A percentile compares a stretch with the other conserved stretches of the same genome.
Evolutionary conservation across 2,113 vertebrate genomes (phyloP).

Genomic region (Pterophyllum scalare): DNA sequence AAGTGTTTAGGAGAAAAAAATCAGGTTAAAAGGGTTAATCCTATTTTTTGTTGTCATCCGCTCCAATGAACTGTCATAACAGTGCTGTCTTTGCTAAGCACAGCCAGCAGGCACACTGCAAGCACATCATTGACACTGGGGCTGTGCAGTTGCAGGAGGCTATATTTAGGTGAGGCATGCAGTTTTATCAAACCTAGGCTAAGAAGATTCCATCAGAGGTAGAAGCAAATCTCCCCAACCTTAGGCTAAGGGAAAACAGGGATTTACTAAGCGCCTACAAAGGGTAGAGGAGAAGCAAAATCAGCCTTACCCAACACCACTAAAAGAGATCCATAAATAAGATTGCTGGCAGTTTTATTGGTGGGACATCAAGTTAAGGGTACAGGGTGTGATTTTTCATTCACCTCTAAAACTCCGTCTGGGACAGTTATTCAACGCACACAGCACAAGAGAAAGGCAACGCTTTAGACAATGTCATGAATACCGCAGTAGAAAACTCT

Average conservation of each 20-base stretch:
- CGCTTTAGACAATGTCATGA: constrained; percentile 23
- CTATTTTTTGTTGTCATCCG: constrained; percentile 73
- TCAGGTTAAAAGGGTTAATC: constrained; percentile 73
- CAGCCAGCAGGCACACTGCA: constrained; percentile 64
- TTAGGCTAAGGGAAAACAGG: constrained; percentile 53
- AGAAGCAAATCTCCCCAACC: constrained; percentile 70
- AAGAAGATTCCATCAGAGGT: constrained; percentile 69
- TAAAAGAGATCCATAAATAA: constrained; percentile 56
- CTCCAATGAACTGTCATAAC: constrained; percentile 72
- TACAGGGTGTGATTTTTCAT: constrained; percentile 18
- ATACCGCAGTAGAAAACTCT: background rate
- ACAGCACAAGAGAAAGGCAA: constrained; percentile 16
- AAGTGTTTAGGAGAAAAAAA: constrained; percentile 37
- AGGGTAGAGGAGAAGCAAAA: constrained; percentile 37
- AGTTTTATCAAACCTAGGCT: constrained; percentile 67
- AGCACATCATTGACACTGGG: constrained; percentile 65
- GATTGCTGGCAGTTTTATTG: constrained; percentile 45
- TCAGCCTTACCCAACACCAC: constrained; percentile 43
- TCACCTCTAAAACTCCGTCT: constrained; percentile 30
- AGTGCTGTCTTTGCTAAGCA: constrained; percentile 57
- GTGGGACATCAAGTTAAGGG: constrained; percentile 28
- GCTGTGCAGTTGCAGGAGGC: constrained; percentile 58
- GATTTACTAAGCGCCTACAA: constrained; percentile 61
- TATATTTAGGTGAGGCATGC: constrained; percentile 68
- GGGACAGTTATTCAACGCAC: constrained; percentile 38